Evolutionary conservation across 2,888 invertebrate species (phyloP).

Genomic region (Stictocephala bisonia): DNA sequence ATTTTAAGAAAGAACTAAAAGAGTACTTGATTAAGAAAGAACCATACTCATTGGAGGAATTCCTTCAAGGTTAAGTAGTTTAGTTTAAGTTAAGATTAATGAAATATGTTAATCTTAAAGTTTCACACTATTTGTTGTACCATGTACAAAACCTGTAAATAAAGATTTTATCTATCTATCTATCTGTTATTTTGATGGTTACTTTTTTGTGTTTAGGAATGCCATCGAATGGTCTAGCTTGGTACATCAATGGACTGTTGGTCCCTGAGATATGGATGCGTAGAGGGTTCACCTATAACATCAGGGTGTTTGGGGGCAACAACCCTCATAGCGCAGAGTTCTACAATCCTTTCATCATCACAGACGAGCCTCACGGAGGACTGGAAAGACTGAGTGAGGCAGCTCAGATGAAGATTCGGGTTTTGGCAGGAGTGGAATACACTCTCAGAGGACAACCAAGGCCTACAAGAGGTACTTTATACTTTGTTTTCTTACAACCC

Average conservation of each 20-base stretch:
- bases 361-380: slow-evolving; percentile 86
- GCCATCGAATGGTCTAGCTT: slow-evolving; percentile 79
- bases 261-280: slow-evolving; percentile 89
- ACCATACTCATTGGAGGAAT: no score
- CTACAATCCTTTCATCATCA: slow-evolving; percentile 92
- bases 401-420: slow-evolving; percentile 77
- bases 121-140: no score
- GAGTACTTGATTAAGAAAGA: no score
- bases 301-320: slow-evolving; percentile 85
- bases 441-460: slow-evolving; percentile 84
- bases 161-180: no score
- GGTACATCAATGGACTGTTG: slow-evolving; percentile 93
- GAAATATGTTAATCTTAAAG: no score
- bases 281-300: slow-evolving; percentile 85
- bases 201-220: no score
- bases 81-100: no score
- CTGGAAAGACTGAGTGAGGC: slow-evolving; percentile 78
- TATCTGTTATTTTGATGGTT: background rate
- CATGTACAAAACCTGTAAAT: no score
- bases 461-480: slow-evolving; percentile 81
- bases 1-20: no score
- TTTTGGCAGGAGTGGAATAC: slow-evolving; percentile 83
- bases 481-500: no score
- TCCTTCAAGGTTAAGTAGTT: no score
- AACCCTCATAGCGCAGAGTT: slow-evolving; percentile 86